Evolutionary conservation across 2,888 invertebrate species (phyloP).

Genomic region (Parnassius smintheus): DNA sequence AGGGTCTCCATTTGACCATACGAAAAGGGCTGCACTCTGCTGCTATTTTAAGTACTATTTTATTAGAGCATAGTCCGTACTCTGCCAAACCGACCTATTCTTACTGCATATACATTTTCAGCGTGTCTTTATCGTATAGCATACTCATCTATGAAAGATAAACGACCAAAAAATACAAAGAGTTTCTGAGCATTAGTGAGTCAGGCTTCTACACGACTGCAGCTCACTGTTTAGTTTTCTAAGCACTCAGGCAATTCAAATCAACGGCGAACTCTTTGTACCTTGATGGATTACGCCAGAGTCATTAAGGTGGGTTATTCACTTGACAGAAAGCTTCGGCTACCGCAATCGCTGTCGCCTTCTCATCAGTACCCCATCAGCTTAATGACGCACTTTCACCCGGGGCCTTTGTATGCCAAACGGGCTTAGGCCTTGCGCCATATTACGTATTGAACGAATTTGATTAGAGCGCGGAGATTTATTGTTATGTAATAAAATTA

Average conservation of each 20-base stretch:
- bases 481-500: background rate
- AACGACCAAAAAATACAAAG: background rate
- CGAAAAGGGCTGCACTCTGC: too few species aligned
- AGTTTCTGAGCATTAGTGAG: constrained; percentile 10
- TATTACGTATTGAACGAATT: background rate
- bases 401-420: constrained; percentile 2
- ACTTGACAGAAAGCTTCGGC: constrained; percentile 26
- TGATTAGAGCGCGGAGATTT: background rate
- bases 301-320: constrained; percentile 24
- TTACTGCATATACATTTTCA: too few species aligned
- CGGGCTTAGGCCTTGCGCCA: background rate
- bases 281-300: constrained; percentile 15
- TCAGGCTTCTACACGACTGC: background rate
- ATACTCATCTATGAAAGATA: background rate
- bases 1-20: too few species aligned
- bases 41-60: too few species aligned
- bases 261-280: constrained; percentile 11
- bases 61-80: too few species aligned
- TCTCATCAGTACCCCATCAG: constrained; percentile 37
- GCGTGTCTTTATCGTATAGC: too few species aligned
- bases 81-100: too few species aligned
- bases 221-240: background rate
- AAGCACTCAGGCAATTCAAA: constrained; percentile 7
- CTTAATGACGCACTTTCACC: constrained; percentile 37
- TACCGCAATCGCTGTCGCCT: constrained; percentile 6